These are phyloP conservation scores for Tympanoctomys barrerae DNA, from an alignment of 2,797 vertebrate species.

Conservation along the genomic window DNA sequence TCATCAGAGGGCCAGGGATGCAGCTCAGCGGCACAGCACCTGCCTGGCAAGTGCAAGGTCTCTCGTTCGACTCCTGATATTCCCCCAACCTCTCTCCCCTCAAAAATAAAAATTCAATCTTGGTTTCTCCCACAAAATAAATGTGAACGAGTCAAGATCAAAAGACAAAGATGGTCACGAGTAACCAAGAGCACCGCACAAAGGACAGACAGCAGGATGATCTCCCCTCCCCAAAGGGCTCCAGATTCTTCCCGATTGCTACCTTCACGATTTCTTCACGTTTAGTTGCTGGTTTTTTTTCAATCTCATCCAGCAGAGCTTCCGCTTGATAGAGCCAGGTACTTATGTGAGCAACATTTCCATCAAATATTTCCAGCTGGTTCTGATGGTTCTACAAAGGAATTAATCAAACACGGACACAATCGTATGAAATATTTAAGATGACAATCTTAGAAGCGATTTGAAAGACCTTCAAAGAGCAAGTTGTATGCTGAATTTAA, in stretches of 20 bases:
- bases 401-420: slow-evolving; percentile 37
- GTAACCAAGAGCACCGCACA: not conserved
- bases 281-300: slow-evolving; percentile 92
- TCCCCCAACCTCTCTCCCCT: too few relatives aligned
- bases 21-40: too few relatives aligned
- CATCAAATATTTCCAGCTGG: slow-evolving; percentile 97
- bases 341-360: slow-evolving; percentile 98
- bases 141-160: not conserved
- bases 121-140: not conserved
- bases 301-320: slow-evolving; percentile 96
- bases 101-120: not conserved
- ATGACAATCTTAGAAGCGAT: not conserved
- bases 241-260: not conserved
- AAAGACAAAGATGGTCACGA: not conserved
- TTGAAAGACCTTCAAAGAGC: slow-evolving; percentile 25
- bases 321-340: slow-evolving; percentile 99
- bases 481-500: not conserved
- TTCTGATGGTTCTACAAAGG: slow-evolving; percentile 94
- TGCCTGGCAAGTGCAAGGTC: too few relatives aligned
- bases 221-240: not conserved
- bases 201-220: not conserved
- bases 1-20: too few relatives aligned
- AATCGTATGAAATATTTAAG: slow-evolving; percentile 11
- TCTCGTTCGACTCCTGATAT: too few relatives aligned
- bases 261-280: slow-evolving; percentile 95